Conservation (phyloP, 1,140 invertebrate genomes). For the Drosophila tropicalis region DNA sequence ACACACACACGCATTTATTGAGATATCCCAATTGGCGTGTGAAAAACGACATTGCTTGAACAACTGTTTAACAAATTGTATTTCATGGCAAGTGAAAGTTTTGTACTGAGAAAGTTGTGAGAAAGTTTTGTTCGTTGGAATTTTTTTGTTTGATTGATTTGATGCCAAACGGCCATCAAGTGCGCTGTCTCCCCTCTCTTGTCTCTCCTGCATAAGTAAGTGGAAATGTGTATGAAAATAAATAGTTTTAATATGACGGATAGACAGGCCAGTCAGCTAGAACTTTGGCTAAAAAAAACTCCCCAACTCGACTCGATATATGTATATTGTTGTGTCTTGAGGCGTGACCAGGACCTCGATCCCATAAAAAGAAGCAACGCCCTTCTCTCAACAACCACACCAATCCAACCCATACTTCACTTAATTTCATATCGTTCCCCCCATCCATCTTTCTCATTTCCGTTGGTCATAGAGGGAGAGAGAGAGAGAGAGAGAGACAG, state of each 20-base stretch:
- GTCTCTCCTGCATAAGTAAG: neutral
- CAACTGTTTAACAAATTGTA: conserved; percentile 66
- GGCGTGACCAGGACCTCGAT: conserved; percentile 4
- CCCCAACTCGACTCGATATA: conserved; percentile 22
- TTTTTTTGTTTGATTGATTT: conserved; percentile 22
- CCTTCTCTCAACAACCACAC: neutral
- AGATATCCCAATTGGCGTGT: conserved; percentile 48
- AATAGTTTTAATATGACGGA: conserved; percentile 13
- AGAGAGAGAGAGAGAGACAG: neutral
- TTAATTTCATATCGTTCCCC: neutral
- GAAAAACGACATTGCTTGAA: conserved; percentile 53
- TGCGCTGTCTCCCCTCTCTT: neutral
- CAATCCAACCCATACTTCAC: neutral
- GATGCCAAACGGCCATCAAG: conserved; percentile 42
- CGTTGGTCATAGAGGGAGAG: neutral
- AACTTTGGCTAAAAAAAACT: neutral
- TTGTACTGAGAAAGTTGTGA: conserved; percentile 38
- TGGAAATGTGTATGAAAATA: conserved; percentile 12
- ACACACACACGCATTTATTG: no score
- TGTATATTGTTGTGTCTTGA: conserved; percentile 16
- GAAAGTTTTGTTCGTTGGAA: neutral
- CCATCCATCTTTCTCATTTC: neutral
- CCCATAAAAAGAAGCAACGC: conserved; percentile 2
- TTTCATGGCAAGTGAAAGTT: conserved; percentile 51
- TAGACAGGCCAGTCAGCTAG: neutral